These are phyloP conservation scores for Acanthis flammea DNA, from an alignment of 2,797 vertebrate genomes.

Conservation along the genomic window DNA sequence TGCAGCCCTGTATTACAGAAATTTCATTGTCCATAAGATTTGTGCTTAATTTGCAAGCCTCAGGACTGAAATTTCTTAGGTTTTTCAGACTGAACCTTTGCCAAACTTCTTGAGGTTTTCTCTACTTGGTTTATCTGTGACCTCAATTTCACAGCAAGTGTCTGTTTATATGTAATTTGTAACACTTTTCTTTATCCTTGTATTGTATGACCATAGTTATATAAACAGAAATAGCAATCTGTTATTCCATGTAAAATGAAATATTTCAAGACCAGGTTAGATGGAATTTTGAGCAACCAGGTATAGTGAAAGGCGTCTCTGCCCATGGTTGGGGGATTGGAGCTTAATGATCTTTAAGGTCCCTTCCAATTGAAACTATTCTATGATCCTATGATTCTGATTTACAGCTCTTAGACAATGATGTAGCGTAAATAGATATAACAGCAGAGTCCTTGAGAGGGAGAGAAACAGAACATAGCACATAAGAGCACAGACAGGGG, in stretches of 20 bases:
- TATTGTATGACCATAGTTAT: background rate
- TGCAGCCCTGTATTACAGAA: background rate
- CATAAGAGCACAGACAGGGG: background rate
- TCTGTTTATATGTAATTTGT: background rate
- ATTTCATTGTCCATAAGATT: background rate
- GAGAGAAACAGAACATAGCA: background rate
- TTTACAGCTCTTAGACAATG: background rate
- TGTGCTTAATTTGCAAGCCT: background rate
- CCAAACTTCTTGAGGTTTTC: background rate
- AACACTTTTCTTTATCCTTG: background rate
- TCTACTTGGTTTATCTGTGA: background rate
- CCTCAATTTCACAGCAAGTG: background rate
- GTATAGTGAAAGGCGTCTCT: background rate
- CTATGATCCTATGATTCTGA: background rate
- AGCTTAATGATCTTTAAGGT: background rate
- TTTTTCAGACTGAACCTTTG: background rate
- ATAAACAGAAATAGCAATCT: background rate
- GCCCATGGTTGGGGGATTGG: background rate
- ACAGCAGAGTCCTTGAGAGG: background rate
- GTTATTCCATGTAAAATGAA: background rate
- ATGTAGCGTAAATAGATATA: background rate
- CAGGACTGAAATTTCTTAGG: background rate
- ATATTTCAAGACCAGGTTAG: rapidly evolving
- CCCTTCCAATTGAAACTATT: background rate
- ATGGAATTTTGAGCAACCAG: background rate